Evolutionary conservation across 37 sponge, comb jelly and placozoan species (phyloP), one percentile per base, ranked within the genome.

Genomic region (Diacarnus erythraeanus): DNA sequence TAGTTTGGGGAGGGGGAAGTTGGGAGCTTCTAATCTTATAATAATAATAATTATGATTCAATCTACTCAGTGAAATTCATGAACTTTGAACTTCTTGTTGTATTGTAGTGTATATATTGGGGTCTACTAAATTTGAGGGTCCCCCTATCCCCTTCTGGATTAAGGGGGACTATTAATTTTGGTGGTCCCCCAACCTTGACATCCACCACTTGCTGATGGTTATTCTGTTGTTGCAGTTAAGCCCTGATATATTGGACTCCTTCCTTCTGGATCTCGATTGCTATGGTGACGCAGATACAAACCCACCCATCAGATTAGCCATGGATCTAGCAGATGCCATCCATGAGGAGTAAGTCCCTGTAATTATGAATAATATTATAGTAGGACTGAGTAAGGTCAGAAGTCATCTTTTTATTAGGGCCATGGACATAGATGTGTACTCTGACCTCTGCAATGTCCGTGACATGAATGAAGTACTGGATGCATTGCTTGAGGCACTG

Each of bases 281-380:
- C 56, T 31, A 69, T 22, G 56, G 67, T 20, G 33, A 38, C 51
- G n/a, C 34, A 3, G 42, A 42, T 71, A 39, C 23, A 36, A 71
- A 42, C 26, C 59, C 57, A 1, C 79, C 68, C 21, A 44, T 77
- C 43, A 5, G 17, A 57, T 22, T 79, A 21, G 79, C 79, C 4
- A 66, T 25, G 69, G 79, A 79, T 26, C 12, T 79, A 21, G 79
- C 79, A 18, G 44, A 66, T 42, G 69, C 57, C 23, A 66, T 79
- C 2, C 79, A 79, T 67, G 79, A 79, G 5, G 79, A 69, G 79
- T 79, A 42, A 79, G 79, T 68, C 68, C 44, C 43, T 30, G 2
- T 36, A 59, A 21, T 59, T 23, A 38, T 38, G 42, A 22, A n/a
- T n/a, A n/a, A n/a, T 47, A 5, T 20, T 25, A 60, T 60, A 60